Evolutionary conservation across 2,113 vertebrate genomes (phyloP).

Genomic region (Gymnobelideus leadbeateri): DNA sequence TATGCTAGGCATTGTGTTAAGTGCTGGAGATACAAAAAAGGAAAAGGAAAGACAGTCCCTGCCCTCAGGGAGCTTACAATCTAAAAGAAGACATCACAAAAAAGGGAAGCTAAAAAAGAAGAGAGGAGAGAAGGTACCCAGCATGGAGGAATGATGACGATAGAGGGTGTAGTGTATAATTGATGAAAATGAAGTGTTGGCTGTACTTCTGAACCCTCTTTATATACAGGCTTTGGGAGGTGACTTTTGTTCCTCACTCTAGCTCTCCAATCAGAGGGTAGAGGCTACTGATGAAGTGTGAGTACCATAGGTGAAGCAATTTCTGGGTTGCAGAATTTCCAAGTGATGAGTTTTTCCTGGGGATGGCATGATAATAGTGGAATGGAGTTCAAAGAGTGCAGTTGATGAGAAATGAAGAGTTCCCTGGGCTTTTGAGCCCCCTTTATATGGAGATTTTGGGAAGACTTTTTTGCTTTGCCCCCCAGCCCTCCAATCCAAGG

Average conservation of each 20-base stretch:
- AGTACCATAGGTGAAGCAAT: background rate
- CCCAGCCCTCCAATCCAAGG: background rate
- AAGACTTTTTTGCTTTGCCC: background rate
- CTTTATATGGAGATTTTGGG: background rate
- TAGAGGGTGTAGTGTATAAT: no score
- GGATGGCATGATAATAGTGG: background rate
- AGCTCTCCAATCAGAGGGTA: background rate
- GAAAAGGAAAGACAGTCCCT: background rate
- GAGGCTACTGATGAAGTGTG: background rate
- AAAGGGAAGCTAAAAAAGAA: background rate
- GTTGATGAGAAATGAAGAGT: background rate
- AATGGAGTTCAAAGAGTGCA: background rate
- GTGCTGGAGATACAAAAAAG: background rate
- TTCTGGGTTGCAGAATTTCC: background rate
- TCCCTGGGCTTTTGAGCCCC: background rate
- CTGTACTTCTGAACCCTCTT: background rate
- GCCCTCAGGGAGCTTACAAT: background rate
- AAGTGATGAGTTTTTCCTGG: background rate
- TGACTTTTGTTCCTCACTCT: background rate
- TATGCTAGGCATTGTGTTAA: background rate
- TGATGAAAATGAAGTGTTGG: background rate
- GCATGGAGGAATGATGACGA: background rate
- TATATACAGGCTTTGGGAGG: background rate
- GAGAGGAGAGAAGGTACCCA: background rate
- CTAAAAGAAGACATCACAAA: background rate